Base-by-base conservation (phyloP, 2,113 vertebrate genomes). In the Formicarius rufipectus region DNA sequence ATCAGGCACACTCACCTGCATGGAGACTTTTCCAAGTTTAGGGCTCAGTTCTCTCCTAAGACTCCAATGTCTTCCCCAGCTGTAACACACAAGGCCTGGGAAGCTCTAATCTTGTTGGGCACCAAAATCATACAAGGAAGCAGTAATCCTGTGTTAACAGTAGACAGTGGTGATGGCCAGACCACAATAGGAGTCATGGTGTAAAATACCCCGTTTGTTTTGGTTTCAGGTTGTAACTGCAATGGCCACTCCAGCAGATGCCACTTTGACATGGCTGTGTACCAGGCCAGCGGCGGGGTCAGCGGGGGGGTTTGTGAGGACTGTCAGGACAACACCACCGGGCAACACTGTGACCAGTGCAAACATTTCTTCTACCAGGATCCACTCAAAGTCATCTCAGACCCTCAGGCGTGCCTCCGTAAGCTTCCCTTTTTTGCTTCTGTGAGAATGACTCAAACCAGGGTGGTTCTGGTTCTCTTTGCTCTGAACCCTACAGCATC, bases 251-350 rank as follows among this genome's bases (percentile, higher is more conserved):
- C 99, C 2, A 97, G 98, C 75, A 98, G 84, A 3, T 99, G 99
- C 84, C 98, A 98, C 96, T 99, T 99, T 47, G 97, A 99, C 84
- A 72, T 87, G 56, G 81, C 90, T 0, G 86, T 75, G 17, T 99
- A 98, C 49, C 84, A 95, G 49, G 97, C 93, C 5, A 98, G 97
- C 0, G 97, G 98, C 0, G 90, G 97, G 8, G 68, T 93, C 74
- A 99, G 98, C 1, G 98, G 99, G 1, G 98, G 99, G 1, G 97
- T 99, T 56, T 99, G 99, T 84, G 99, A 99, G 2, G 79, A 98
- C 95, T 99, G 99, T 39, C 96, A 84, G 66, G 95, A 99, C 79
- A 96, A 98, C 89, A 98, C 98, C 21, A 89, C n/a, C 0, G 99
- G 99, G 7, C 97, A 98, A 25, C 98, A 98, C 91, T 99, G 99